A percentile compares a stretch with the other conserved stretches of the same genome.
Evolutionary conservation across 2,797 vertebrate species (phyloP).

Genomic region (Amblyraja radiata): DNA sequence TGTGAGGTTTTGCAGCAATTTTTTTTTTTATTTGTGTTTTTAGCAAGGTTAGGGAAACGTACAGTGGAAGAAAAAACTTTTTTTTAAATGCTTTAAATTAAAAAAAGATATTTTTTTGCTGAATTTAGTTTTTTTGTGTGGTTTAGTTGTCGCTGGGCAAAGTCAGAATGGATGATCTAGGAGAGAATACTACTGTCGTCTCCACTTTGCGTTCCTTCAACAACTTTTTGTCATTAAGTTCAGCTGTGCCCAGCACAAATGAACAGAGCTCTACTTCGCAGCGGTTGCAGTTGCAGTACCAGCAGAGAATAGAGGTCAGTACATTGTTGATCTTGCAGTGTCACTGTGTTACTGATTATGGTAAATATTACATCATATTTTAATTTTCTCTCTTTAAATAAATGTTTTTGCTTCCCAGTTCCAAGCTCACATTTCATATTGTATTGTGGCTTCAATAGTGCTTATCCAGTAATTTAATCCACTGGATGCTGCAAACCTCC

Average conservation of each 20-base stretch:
- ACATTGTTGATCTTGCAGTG: not conserved
- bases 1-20: not conserved
- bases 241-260: slow-evolving; percentile 54
- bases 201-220: slow-evolving; percentile 82
- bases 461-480: not conserved
- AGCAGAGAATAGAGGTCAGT: slow-evolving; percentile 77
- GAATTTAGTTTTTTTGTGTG: not conserved
- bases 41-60: not conserved
- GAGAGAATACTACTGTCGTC: slow-evolving; percentile 82
- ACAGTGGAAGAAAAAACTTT: not conserved
- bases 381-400: not conserved
- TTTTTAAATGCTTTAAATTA: not conserved
- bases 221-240: slow-evolving; percentile 68
- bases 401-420: not conserved
- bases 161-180: slow-evolving; percentile 69
- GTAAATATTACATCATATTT: slow-evolving; percentile 8
- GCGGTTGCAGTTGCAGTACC: slow-evolving; percentile 72
- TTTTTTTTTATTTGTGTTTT: not conserved
- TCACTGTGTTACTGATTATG: not conserved
- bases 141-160: not conserved
- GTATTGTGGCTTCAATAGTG: not conserved
- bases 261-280: slow-evolving; percentile 46
- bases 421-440: not conserved
- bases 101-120: not conserved
- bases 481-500: not conserved